Evolutionary conservation across 2,888 invertebrate species (phyloP).

Genomic region (Omphaloscelis lunosa): DNA sequence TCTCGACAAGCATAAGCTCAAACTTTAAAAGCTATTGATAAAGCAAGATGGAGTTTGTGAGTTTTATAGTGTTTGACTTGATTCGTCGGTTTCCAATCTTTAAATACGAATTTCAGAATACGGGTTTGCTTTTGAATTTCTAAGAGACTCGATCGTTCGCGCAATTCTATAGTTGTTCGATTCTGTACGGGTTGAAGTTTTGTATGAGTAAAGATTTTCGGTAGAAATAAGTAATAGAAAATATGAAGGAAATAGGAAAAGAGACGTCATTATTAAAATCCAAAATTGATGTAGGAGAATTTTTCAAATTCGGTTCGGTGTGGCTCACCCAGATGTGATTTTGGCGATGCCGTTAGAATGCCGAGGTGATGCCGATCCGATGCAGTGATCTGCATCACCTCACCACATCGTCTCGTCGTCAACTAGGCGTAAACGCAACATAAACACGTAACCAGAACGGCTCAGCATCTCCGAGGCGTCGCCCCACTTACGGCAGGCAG

Average conservation of each 20-base stretch:
- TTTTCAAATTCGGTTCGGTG: neutral
- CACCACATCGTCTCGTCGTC: neutral
- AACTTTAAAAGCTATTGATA: constrained; percentile 31
- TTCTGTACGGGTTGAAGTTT: constrained; percentile 1
- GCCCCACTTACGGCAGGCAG: neutral
- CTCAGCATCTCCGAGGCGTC: neutral
- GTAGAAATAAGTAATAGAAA: neutral
- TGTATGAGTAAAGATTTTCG: neutral
- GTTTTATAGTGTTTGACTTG: constrained; percentile 31
- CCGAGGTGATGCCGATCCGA: no score
- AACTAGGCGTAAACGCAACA: neutral
- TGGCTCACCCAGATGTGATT: neutral
- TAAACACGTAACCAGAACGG: neutral
- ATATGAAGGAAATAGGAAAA: neutral
- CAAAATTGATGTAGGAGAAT: neutral
- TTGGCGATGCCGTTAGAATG: no score
- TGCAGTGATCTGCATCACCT: neutral
- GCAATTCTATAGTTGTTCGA: neutral
- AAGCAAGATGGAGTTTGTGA: constrained; percentile 1
- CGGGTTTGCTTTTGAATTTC: constrained; percentile 9
- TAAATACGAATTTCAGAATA: constrained; percentile 14
- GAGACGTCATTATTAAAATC: neutral
- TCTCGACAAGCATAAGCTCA: constrained; percentile 3
- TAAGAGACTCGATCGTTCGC: constrained; percentile 1
- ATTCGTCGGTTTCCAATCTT: constrained; percentile 10